Base-by-base conservation (phyloP, 2,888 invertebrate genomes). In the Macrosoma leucophasiata region DNA sequence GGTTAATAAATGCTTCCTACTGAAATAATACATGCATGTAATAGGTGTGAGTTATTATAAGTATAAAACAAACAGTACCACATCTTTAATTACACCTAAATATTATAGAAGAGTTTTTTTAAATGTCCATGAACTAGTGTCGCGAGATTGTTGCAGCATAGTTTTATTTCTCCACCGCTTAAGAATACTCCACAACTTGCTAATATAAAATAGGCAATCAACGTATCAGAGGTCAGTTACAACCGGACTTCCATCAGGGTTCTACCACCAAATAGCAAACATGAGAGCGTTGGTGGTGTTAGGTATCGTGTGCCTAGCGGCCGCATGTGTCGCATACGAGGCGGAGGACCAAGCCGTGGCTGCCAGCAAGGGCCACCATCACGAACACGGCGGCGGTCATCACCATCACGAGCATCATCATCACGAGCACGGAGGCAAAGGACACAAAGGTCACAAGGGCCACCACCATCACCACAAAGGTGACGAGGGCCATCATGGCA, bases 381-480 rank as follows among this genome's bases (percentile, higher is more conserved):
- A 75, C 50, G 88, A 88, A 55, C 82, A 86, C 43, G 90, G 89
- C 13, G 90, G 90, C 19, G 91, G 91, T 1, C 86, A 89, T 42
- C 84, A 89, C 22, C 89, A 90, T 52, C 89, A 90, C 46, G 84
- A 68, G 0, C 87, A 90, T 41, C 90, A 91, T 49, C 89, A 90
- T 57, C 87, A 88, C 47, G 86, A 89, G 11, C 89, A 93, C 58
- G 92, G 91, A 8, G 89, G 89, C 44, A 90, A 93, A 54, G 91
- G 89, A 0, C 89, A 90, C 46, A 92, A 93, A 55, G 94, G 93
- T 0, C 90, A 92, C 72, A 89, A 91, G 53, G 87, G 88, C 14
- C 88, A 90, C 43, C 91, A 92, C 55, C 89, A 92, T 56, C 92
- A 91, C 73, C 90, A 93, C 50, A 89, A 92, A 50, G 92, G 89